phyloP scores from a whole-genome alignment of 2,888 invertebrate species.

The Scaptodrosophila latifasciaeformis region DNA sequence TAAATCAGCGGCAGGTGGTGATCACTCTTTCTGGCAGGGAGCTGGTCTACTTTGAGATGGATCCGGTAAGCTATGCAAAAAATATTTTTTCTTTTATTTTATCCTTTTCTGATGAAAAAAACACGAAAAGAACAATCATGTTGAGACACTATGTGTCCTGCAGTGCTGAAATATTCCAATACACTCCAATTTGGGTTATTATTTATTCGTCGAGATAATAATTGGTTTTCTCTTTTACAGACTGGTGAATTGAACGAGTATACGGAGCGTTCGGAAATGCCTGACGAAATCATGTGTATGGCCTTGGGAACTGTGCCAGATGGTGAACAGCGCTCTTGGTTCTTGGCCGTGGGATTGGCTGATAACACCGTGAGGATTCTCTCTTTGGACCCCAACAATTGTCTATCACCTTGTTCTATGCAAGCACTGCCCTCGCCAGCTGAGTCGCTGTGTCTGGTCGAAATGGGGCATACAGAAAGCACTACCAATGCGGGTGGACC shows the following conservation, averaged over 20 bases:
- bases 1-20: slow-evolving; percentile 98
- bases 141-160: slow-evolving; percentile 75
- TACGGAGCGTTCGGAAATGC: slow-evolving; percentile 96
- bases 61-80: slow-evolving; percentile 84
- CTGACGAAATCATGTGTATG: slow-evolving; percentile 98
- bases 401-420: slow-evolving; percentile 95
- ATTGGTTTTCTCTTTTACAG: slow-evolving; percentile 77
- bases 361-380: slow-evolving; percentile 98
- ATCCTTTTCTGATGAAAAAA: slow-evolving; percentile 73
- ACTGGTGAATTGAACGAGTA: slow-evolving; percentile 99
- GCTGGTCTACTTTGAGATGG: slow-evolving; percentile 99
- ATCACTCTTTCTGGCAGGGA: slow-evolving; percentile 98
- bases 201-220: no score
- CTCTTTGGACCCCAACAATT: slow-evolving; percentile 96
- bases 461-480: slow-evolving; percentile 86
- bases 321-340: slow-evolving; percentile 96
- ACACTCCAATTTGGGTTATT: no score
- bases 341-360: slow-evolving; percentile 95
- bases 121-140: slow-evolving; percentile 73
- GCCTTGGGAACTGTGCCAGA: slow-evolving; percentile 95
- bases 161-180: slow-evolving; percentile 74
- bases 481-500: slow-evolving; percentile 75
- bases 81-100: neutral
- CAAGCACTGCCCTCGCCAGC: slow-evolving; percentile 97
- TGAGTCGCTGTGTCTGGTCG: slow-evolving; percentile 97